Conservation (phyloP, 2,113 vertebrate genomes). For the Microtus ochrogaster region DNA sequence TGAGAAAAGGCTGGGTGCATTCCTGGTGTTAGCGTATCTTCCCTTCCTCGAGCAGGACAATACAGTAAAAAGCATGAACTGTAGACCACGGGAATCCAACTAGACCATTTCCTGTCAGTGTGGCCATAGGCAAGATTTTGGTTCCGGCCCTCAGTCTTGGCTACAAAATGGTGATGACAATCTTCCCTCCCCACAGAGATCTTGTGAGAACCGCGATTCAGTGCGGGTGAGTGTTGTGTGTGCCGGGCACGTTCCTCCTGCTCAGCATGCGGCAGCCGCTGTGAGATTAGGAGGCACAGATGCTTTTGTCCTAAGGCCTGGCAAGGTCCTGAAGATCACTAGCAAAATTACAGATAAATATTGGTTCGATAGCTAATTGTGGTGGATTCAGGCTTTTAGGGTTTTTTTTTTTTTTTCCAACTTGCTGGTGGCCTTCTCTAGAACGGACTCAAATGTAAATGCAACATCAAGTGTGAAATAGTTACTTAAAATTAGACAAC, state of each 20-base stretch:
- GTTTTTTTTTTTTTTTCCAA: background rate
- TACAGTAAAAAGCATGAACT: fast-evolving
- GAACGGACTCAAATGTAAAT: background rate
- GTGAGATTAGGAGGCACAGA: too few relatives aligned
- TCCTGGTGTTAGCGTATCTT: fast-evolving
- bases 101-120: fast-evolving
- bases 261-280: fast-evolving
- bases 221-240: background rate
- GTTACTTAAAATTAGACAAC: background rate
- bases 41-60: background rate
- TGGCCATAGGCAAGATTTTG: background rate
- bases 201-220: background rate
- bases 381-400: too few relatives aligned
- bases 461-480: background rate
- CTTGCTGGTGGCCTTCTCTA: background rate
- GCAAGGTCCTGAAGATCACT: background rate
- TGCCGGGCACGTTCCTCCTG: background rate
- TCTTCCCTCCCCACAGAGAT: too few relatives aligned
- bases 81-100: background rate
- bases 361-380: background rate
- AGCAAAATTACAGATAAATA: background rate
- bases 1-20: background rate
- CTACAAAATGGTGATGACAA: background rate
- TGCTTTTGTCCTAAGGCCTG: background rate
- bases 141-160: background rate